Base-by-base conservation (phyloP, 1,140 invertebrate species). In the Bombus confusus region DNA sequence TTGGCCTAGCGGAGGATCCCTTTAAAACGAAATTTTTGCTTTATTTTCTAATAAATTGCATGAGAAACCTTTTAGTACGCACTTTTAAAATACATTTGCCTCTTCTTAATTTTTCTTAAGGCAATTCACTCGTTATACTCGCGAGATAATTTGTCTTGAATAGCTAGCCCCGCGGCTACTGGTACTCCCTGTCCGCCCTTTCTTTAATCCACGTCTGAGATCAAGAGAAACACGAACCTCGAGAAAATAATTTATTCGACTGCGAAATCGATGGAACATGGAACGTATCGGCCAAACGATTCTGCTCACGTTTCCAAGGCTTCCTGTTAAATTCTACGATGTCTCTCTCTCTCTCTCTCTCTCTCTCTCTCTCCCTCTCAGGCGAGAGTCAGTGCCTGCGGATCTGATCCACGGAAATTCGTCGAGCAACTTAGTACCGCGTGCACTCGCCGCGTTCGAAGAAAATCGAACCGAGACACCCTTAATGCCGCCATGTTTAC, bases 281-380 rank as follows among this genome's bases (percentile, higher is more conserved):
- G 66, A 69, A 78, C n/a, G 62, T 43, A 52, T 28, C 31, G 43
- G 5, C 13, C 28, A 22, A 13, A 15, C 39, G 64, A 84, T 84
- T 84, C 64, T 13, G 37, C 82, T 84, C 64, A 71, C 74, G 64
- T 71, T 68, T 59, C 47, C 31, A 68, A 62, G 47, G 37, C 22
- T 79, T 79, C 64, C 52, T 66, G 77, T 78, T 84, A 84, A 84
- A 84, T 71, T 71, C 37, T 43, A n/a, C 64, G n/a, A 71, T 47
- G 74, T 52, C 47, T 9, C 37, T 25, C 1, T 10, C 34, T 68
- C 66, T 37, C 6, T 25, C 66, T 15, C 66, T 39, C 1, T 37
- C 1, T 8, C 28, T 13, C 2, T 39, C 8, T 22, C 0, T 34
- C 34, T 25, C 9, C 28, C 37, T 69, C 3, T n/a, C 12, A n/a